Evolutionary conservation across 2,888 invertebrate species (phyloP).

Genomic region (Thumatha senex): DNA sequence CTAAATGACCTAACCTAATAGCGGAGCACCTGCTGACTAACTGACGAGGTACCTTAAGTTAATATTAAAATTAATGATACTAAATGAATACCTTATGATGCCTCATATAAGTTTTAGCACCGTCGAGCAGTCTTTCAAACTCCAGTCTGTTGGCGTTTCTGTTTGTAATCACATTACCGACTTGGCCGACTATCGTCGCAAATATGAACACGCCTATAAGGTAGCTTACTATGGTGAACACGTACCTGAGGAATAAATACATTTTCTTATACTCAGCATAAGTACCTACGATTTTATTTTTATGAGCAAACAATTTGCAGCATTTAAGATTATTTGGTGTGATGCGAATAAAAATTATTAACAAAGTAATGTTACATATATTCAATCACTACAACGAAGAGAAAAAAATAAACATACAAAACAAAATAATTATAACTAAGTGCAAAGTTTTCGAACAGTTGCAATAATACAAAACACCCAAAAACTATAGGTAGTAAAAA

Average conservation of each 20-base stretch:
- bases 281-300: constrained; percentile 7
- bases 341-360: too few species aligned
- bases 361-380: background rate
- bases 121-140: constrained; percentile 96
- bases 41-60: background rate
- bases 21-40: too few species aligned
- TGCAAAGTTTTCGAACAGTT: constrained; percentile 86
- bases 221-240: constrained; percentile 98
- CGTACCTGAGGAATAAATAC: constrained; percentile 87
- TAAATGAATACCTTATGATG: constrained; percentile 90
- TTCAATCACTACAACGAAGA: constrained; percentile 21
- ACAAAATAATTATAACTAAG: constrained; percentile 37
- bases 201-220: constrained; percentile 98
- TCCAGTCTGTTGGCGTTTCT: constrained; percentile 97
- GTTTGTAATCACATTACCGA: constrained; percentile 98
- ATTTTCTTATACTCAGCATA: background rate
- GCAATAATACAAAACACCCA: constrained; percentile 67
- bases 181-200: constrained; percentile 98
- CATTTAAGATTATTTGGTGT: background rate
- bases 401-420: constrained; percentile 35
- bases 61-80: background rate
- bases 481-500: constrained; percentile 45
- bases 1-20: too few species aligned
- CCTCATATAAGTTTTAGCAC: constrained; percentile 98
- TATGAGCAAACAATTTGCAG: background rate